These are phyloP conservation scores for Jordanella pulchra DNA, from an alignment of 2,797 vertebrate species.

Conservation along the genomic window DNA sequence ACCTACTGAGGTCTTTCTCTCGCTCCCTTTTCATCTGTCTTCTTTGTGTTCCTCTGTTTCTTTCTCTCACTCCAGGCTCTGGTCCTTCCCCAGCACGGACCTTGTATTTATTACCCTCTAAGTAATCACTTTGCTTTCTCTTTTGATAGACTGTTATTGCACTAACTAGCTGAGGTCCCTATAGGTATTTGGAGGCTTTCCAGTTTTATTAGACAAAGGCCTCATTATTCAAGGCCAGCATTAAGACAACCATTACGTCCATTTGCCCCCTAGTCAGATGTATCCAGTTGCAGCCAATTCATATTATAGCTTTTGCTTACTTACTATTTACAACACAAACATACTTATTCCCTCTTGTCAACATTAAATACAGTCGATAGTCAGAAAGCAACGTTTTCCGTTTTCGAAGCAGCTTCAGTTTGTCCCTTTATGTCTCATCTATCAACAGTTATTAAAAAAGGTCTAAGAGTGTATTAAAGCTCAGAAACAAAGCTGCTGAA, in stretches of 20 bases:
- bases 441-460: background rate
- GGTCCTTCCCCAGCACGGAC: slow-evolving; percentile 72
- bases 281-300: slow-evolving; percentile 80
- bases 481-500: background rate
- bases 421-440: slow-evolving; percentile 25
- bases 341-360: slow-evolving; percentile 66
- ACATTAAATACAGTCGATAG: slow-evolving; percentile 62
- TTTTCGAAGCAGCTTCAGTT: slow-evolving; percentile 34
- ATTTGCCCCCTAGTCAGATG: slow-evolving; percentile 78
- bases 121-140: slow-evolving; percentile 82
- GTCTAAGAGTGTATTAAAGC: slow-evolving; percentile 1
- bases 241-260: slow-evolving; percentile 76
- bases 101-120: slow-evolving; percentile 81
- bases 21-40: slow-evolving; percentile 32
- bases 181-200: slow-evolving; percentile 82
- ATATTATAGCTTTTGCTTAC: slow-evolving; percentile 73
- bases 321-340: slow-evolving; percentile 77
- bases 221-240: slow-evolving; percentile 81
- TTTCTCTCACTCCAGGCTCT: slow-evolving; percentile 44
- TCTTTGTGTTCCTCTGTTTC: slow-evolving; percentile 45
- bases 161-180: slow-evolving; percentile 80
- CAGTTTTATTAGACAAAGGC: slow-evolving; percentile 82
- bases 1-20: slow-evolving; percentile 22
- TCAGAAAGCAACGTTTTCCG: slow-evolving; percentile 47
- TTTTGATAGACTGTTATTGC: slow-evolving; percentile 82